A percentile compares a stretch with the other conserved stretches of the same genome.
Conservation (phyloP, 2,888 invertebrate species). For the Leptopilina drosophilae region DNA sequence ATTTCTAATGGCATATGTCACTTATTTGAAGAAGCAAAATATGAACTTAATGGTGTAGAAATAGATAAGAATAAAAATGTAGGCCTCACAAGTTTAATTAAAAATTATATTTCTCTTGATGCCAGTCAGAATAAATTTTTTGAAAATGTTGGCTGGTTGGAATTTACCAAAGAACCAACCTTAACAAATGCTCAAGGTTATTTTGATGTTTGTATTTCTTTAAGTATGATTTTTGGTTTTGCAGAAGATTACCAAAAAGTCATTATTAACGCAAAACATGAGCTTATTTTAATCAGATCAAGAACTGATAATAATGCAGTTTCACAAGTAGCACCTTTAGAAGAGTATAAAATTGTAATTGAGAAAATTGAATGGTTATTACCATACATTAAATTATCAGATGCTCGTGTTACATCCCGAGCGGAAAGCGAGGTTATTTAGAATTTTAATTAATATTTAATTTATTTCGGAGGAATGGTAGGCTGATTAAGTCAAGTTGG, state of each 20-base stretch:
- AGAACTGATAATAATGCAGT: background rate
- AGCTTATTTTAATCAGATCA: background rate
- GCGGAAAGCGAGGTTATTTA: too few relatives aligned
- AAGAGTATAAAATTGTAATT: background rate
- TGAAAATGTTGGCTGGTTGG: background rate
- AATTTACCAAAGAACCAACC: background rate
- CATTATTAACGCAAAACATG: too few relatives aligned
- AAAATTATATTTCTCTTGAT: background rate
- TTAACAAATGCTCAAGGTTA: background rate
- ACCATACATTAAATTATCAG: too few relatives aligned
- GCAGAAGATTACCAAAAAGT: too few relatives aligned
- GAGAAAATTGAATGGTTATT: too few relatives aligned
- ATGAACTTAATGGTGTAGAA: slow-evolving; percentile 1
- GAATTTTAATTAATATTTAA: too few relatives aligned
- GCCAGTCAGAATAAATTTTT: background rate
- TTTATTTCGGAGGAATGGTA: too few relatives aligned
- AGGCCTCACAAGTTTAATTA: background rate
- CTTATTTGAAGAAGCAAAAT: background rate
- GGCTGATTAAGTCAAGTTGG: too few relatives aligned
- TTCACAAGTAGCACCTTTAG: background rate
- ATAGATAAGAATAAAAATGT: background rate
- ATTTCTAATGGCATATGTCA: background rate
- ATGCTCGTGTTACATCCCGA: too few relatives aligned
- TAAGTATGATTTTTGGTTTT: too few relatives aligned
- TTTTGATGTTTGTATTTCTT: too few relatives aligned